Evolutionary conservation across 2,797 vertebrate genomes (phyloP).

Genomic region (Pampus argenteus): DNA sequence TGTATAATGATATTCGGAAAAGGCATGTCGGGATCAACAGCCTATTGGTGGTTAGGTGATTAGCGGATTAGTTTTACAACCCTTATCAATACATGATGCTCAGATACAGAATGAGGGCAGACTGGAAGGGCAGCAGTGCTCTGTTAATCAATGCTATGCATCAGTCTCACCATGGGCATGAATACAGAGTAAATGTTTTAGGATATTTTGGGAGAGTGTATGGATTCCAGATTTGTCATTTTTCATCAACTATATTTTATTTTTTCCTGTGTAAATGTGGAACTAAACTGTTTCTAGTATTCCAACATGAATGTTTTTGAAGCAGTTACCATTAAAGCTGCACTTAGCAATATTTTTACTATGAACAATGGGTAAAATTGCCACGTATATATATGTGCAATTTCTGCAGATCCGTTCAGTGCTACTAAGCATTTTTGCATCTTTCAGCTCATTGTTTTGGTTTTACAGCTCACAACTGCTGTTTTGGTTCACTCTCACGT

Average conservation of each 20-base stretch:
- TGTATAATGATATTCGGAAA: neutral
- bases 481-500: neutral
- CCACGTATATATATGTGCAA: neutral
- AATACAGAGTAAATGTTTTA: neutral
- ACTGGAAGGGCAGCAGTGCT: neutral
- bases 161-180: neutral
- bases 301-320: no score
- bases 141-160: neutral
- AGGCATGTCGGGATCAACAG: neutral
- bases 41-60: neutral
- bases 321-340: no score
- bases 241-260: neutral
- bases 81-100: constrained; percentile 5
- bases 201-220: neutral
- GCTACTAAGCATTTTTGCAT: neutral
- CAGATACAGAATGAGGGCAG: neutral
- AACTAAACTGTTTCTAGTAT: neutral
- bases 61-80: constrained; percentile 6
- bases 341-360: neutral
- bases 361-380: no score
- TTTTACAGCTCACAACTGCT: neutral
- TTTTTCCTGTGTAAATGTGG: no score
- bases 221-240: neutral
- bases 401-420: neutral
- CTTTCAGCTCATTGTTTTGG: neutral